Evolutionary conservation across 2,888 invertebrate species (phyloP).

Genomic region (Chymomyza amoena): DNA sequence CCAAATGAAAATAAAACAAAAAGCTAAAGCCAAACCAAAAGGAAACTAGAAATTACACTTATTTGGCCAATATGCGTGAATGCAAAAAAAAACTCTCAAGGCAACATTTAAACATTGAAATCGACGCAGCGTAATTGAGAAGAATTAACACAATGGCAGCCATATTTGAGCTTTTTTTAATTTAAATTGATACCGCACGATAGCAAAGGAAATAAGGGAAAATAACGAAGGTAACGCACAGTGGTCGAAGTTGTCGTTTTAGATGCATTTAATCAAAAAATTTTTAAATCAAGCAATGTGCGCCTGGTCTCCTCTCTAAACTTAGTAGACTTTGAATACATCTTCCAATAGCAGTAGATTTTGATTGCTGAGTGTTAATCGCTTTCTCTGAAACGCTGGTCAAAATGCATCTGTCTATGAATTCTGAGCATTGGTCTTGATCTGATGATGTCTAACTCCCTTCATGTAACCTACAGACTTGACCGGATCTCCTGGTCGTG

Average conservation of each 20-base stretch:
- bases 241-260: background rate
- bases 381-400: too few species aligned
- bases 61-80: constrained; percentile 26
- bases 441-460: too few species aligned
- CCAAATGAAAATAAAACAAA: background rate
- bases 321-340: too few species aligned
- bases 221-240: background rate
- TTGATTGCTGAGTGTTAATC: too few species aligned
- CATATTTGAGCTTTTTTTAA: constrained; percentile 45
- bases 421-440: too few species aligned
- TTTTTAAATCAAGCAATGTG: too few species aligned
- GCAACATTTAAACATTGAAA: constrained; percentile 39
- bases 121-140: constrained; percentile 38
- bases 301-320: too few species aligned
- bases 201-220: background rate
- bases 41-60: background rate
- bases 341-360: too few species aligned
- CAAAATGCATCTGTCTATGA: too few species aligned
- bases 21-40: background rate
- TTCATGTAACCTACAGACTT: too few species aligned
- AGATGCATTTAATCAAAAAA: too few species aligned
- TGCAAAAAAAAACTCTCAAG: constrained; percentile 13
- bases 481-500: too few species aligned
- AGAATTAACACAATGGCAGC: constrained; percentile 49
- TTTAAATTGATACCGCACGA: constrained; percentile 60